Evolutionary conservation across 2,797 vertebrate genomes (phyloP), one percentile per base, ranked within the genome.

Genomic region (Alcedo atthis): DNA sequence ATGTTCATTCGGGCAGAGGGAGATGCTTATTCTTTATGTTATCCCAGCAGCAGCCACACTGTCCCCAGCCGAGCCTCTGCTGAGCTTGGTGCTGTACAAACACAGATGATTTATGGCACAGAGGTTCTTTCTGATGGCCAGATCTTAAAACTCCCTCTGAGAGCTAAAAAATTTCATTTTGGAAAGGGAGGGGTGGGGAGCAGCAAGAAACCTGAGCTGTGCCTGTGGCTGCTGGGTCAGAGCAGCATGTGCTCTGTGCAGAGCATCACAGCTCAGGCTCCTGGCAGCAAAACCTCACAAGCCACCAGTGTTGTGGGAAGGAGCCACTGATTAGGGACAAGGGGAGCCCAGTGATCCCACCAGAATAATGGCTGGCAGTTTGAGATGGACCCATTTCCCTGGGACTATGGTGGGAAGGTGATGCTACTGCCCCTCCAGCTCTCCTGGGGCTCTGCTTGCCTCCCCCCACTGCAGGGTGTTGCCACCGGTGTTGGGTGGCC

Each of bases 281-380:
- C 51, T 3, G 40, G 54, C 70, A 64, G 42, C 67, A 55, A 62
- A 84, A 21, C n/a, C 20, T 58, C 6, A 0, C 0, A 2, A 43
- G 19, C 48, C 32, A 12, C 17, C 5, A 1, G 32, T 42, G 49
- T 8, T 2, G 0, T 19, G 30, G 32, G n/a, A 74, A 49, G 55
- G 43, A 26, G 28, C 16, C 22, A 12, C 62, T 9, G 24, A 63
- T 24, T 20, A 17, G 26, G 13, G 69, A 21, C 15, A 20, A 51
- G 9, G 20, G 24, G 59, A 48, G 17, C 12, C 12, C 69, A 26
- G 14, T 6, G 12, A 12, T 53, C 15, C 18, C 46, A 51, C 35
- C 1, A 2, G 3, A 42, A 20, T 2, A 10, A 17, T 1, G 5
- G 3, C 14, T 43, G 76, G 32, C 1, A 0, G 3, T 7, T 45